Evolutionary conservation across 1,140 invertebrate species (phyloP).

Genomic region (Vanessa tameamea): DNA sequence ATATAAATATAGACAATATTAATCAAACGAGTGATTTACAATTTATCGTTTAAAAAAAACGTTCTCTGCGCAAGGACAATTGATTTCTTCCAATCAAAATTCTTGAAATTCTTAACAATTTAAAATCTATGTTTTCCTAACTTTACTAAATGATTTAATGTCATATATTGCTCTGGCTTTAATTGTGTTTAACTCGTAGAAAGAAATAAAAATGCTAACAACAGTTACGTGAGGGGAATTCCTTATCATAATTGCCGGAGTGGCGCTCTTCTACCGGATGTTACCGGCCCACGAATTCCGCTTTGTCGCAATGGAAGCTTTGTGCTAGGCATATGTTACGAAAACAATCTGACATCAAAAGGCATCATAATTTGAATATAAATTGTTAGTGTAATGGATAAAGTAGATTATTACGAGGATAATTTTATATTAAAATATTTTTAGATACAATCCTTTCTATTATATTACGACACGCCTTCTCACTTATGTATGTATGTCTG

Average conservation of each 20-base stretch:
- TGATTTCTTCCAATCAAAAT: too few species aligned
- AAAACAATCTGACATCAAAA: constrained; percentile 3
- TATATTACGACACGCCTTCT: neutral
- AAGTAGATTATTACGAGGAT: neutral
- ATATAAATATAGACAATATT: too few species aligned
- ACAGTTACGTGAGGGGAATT: neutral
- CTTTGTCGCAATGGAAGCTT: neutral
- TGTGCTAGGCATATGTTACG: constrained; percentile 1
- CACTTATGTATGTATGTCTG: too few species aligned
- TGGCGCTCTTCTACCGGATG: constrained; percentile 3
- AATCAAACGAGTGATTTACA: too few species aligned
- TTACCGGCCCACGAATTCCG: neutral
- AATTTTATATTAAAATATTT: neutral
- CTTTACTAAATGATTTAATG: too few species aligned
- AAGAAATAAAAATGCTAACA: too few species aligned
- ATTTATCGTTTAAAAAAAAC: too few species aligned
- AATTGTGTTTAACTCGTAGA: neutral
- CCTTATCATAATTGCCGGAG: constrained; percentile 11
- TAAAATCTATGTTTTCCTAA: too few species aligned
- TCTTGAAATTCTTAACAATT: too few species aligned
- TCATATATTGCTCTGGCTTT: neutral
- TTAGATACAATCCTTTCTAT: neutral
- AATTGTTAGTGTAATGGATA: neutral
- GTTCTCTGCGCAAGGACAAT: too few species aligned
- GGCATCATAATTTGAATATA: neutral